Percentiles rank a stretch among this genome's conserved stretches.
Evolutionary conservation across 2,113 vertebrate genomes (phyloP).

Genomic region (Mixornis gularis): DNA sequence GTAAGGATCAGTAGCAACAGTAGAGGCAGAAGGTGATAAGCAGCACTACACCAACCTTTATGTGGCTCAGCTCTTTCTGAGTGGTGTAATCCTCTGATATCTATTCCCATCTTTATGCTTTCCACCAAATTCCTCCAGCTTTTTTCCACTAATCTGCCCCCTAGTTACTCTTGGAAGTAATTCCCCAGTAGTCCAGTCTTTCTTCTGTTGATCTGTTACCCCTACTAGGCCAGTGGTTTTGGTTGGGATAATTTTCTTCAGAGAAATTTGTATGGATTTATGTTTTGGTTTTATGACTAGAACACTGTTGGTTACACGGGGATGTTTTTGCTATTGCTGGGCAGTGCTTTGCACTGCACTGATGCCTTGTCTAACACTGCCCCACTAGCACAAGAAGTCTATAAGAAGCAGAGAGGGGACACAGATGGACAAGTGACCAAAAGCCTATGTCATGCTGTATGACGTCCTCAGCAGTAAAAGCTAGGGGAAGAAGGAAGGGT

Average conservation of each 20-base stretch:
- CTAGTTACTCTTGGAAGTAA: neutral
- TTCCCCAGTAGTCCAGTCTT: neutral
- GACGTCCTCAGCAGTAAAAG: neutral
- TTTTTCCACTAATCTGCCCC: neutral
- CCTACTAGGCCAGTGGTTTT: fast-evolving
- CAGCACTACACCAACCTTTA: fast-evolving
- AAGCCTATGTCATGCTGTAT: neutral
- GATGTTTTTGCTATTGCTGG: neutral
- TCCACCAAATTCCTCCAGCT: neutral
- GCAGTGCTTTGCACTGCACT: neutral
- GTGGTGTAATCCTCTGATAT: neutral
- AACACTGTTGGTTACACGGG: neutral
- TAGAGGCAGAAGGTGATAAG: neutral
- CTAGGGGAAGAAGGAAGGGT: neutral
- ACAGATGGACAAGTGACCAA: neutral
- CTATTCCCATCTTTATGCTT: neutral
- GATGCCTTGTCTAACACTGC: neutral
- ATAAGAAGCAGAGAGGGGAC: neutral
- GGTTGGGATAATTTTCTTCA: neutral
- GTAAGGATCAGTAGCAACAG: neutral
- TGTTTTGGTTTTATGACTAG: neutral
- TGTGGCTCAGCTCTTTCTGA: neutral
- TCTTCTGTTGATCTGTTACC: neutral
- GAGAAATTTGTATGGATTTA: neutral
- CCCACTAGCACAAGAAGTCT: neutral